phyloP scores from a whole-genome alignment of 2,888 invertebrate species.

The Alitta virens region DNA sequence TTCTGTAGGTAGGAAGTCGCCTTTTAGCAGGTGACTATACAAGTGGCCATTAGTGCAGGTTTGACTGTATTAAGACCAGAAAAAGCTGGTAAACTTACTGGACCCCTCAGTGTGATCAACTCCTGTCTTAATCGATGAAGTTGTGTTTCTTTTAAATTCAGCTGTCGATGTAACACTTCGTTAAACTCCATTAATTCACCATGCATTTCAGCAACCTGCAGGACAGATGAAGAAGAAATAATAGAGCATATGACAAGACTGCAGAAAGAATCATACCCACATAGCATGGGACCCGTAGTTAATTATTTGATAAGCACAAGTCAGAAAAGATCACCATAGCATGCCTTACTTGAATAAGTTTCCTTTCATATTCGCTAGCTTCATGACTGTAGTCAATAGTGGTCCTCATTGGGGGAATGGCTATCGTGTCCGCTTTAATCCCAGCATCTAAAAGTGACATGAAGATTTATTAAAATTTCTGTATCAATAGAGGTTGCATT shows the following conservation, averaged over 20 bases:
- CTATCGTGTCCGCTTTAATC: slow-evolving; percentile 46
- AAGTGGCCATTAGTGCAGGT: no score
- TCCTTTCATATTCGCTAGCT: slow-evolving; percentile 77
- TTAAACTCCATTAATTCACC: slow-evolving; percentile 91
- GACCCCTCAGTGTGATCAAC: slow-evolving; percentile 68
- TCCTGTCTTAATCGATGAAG: slow-evolving; percentile 66
- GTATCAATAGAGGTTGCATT: no score
- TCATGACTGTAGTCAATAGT: slow-evolving; percentile 63
- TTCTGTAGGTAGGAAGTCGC: no score
- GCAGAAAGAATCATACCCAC: neutral
- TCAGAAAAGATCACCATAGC: no score
- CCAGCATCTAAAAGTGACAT: slow-evolving; percentile 33
- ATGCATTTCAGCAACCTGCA: slow-evolving; percentile 87
- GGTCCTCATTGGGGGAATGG: slow-evolving; percentile 45
- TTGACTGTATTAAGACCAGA: no score
- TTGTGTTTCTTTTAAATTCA: slow-evolving; percentile 66
- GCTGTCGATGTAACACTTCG: slow-evolving; percentile 72
- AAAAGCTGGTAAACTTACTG: slow-evolving; percentile 56
- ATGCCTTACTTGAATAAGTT: slow-evolving; percentile 75
- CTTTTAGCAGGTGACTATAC: no score
- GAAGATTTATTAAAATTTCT: no score
- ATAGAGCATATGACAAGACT: neutral
- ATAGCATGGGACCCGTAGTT: no score
- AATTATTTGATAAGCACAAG: no score
- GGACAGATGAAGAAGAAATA: slow-evolving; percentile 1